Conservation (phyloP, 1,140 invertebrate species). For the Galleria mellonella region DNA sequence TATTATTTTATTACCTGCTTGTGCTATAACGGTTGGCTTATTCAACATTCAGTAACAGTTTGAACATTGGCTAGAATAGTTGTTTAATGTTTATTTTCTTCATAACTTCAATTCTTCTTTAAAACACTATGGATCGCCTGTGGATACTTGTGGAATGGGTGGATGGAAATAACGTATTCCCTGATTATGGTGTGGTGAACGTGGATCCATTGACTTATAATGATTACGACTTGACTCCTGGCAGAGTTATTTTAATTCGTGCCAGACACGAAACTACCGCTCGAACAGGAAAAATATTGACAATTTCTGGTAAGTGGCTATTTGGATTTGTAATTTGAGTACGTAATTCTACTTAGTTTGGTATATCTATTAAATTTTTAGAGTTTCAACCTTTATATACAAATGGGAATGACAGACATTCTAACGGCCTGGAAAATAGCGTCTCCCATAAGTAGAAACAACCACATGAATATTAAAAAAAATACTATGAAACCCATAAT, state of each 20-base stretch:
- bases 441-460: no score
- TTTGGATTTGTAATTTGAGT: no score
- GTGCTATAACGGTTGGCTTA: neutral
- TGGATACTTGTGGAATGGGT: slow-evolving; percentile 2
- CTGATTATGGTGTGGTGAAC: neutral
- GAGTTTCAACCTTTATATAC: no score
- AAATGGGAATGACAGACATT: no score
- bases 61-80: neutral
- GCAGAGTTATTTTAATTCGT: neutral
- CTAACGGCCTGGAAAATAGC: no score
- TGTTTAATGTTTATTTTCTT: neutral
- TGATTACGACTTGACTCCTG: neutral
- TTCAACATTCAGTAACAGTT: neutral
- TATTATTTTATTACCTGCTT: slow-evolving; percentile 1
- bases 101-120: neutral
- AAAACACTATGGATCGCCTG: neutral
- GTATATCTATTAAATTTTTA: no score
- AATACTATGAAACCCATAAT: no score
- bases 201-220: neutral
- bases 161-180: neutral
- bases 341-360: no score
- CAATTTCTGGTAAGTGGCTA: neutral
- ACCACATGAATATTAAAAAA: no score
- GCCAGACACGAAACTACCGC: neutral
- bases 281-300: neutral